Evolutionary conservation across 2,113 vertebrate genomes (phyloP).

Genomic region (Psettodes erumei): DNA sequence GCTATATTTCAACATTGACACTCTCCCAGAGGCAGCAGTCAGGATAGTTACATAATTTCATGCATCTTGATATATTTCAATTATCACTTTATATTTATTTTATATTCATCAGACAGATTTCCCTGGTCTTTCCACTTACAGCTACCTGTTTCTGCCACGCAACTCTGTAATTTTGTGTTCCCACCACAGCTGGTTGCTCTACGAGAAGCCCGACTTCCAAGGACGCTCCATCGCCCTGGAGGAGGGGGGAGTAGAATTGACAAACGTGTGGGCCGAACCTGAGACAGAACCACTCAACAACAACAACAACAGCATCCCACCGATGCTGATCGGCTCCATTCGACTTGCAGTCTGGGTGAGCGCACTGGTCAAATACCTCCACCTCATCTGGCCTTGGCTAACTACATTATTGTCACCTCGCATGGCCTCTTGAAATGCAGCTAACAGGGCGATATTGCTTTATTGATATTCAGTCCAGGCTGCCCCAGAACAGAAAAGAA

Average conservation of each 20-base stretch:
- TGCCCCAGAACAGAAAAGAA: background rate
- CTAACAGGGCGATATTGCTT: background rate
- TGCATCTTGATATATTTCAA: background rate
- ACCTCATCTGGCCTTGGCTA: background rate
- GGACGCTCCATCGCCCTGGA: slow-evolving; percentile 89
- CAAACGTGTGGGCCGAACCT: slow-evolving; percentile 86
- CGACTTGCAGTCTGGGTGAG: slow-evolving; percentile 89
- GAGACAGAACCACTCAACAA: slow-evolving; percentile 42
- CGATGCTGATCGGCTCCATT: slow-evolving; percentile 90
- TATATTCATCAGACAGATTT: no score
- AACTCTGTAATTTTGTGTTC: background rate
- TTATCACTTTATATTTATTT: no score
- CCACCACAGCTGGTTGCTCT: slow-evolving; percentile 90
- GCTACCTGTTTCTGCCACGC: background rate
- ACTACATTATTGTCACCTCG: background rate
- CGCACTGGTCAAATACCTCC: slow-evolving; percentile 32
- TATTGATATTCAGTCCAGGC: slow-evolving; percentile 17
- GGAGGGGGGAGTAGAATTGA: slow-evolving; percentile 88
- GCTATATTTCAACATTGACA: background rate
- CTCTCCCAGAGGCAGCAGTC: background rate
- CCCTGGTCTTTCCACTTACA: no score
- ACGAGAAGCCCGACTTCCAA: slow-evolving; percentile 92
- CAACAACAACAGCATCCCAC: slow-evolving; percentile 52
- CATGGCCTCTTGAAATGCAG: background rate
- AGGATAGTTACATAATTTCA: background rate